Conservation (phyloP, 1,140 invertebrate genomes). For the Cryptotermes secundus region DNA sequence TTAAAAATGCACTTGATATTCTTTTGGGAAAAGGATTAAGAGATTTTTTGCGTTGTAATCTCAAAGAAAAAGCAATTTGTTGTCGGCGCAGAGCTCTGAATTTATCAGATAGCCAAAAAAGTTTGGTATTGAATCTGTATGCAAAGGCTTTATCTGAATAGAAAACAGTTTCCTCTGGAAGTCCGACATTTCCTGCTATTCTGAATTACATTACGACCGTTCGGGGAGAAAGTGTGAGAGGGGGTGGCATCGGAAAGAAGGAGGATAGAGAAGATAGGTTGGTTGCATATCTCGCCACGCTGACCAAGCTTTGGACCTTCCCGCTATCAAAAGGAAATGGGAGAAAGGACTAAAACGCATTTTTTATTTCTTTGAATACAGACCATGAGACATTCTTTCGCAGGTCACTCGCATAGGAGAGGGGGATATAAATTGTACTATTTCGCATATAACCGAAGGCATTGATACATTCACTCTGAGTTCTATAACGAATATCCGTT, state of each 20-base stretch:
- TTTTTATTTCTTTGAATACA: not conserved
- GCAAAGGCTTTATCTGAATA: not conserved
- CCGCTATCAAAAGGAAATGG: not conserved
- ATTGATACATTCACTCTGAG: too few species aligned
- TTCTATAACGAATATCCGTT: too few species aligned
- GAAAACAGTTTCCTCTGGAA: not conserved
- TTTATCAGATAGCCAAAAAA: too few species aligned
- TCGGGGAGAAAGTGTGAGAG: not conserved
- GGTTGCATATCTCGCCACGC: not conserved
- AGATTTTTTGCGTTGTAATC: too few species aligned
- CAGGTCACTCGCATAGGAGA: too few species aligned
- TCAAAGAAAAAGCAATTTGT: too few species aligned
- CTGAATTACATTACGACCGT: not conserved
- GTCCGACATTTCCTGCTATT: not conserved
- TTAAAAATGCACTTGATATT: too few species aligned
- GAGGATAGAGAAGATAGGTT: not conserved
- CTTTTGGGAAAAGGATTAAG: too few species aligned
- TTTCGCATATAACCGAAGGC: too few species aligned
- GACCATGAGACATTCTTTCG: not conserved
- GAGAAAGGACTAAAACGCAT: not conserved
- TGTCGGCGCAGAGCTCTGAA: too few species aligned
- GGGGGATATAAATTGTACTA: too few species aligned
- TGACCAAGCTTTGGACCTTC: not conserved
- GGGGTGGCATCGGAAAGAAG: not conserved
- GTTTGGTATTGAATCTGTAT: not conserved